Percentiles rank a stretch among this genome's conserved stretches.
Evolutionary conservation across 2,888 invertebrate genomes (phyloP).

Genomic region (Margaritifera margaritifera): DNA sequence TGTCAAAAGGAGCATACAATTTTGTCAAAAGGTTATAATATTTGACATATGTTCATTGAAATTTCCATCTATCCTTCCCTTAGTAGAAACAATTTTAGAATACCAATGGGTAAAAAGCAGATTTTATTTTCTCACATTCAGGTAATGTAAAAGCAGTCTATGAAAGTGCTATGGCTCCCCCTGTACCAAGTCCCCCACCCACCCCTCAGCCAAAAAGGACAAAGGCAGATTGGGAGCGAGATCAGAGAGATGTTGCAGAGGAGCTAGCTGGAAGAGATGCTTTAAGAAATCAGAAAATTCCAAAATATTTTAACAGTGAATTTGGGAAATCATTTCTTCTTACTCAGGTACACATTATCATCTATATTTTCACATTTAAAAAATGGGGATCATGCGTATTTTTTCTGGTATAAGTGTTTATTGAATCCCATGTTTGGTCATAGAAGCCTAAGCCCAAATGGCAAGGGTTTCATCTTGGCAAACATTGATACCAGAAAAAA

Average conservation of each 20-base stretch:
- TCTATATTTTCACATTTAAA: not conserved
- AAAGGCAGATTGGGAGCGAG: conserved; percentile 68
- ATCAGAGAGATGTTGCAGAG: conserved; percentile 60
- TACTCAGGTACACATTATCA: conserved; percentile 50
- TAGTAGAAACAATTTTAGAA: not conserved
- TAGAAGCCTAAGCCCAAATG: no score
- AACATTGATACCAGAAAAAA: no score
- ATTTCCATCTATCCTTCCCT: not conserved
- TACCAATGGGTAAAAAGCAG: not conserved
- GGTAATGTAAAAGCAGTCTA: conserved; percentile 64
- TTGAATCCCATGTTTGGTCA: no score
- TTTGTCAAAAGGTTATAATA: no score
- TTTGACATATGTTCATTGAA: no score
- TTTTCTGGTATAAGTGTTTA: not conserved
- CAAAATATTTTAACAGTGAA: conserved; percentile 71
- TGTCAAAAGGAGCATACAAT: no score
- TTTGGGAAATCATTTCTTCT: conserved; percentile 69
- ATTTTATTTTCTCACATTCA: conserved; percentile 18
- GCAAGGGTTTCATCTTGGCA: no score
- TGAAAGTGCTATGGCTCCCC: conserved; percentile 64
- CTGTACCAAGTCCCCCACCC: conserved; percentile 61
- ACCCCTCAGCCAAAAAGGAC: conserved; percentile 66
- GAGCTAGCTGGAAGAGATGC: conserved; percentile 58
- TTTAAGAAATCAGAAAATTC: conserved; percentile 62
- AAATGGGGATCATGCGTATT: not conserved